phyloP scores from a whole-genome alignment of 2,797 vertebrate genomes.

The Manis crassicaudata region DNA sequence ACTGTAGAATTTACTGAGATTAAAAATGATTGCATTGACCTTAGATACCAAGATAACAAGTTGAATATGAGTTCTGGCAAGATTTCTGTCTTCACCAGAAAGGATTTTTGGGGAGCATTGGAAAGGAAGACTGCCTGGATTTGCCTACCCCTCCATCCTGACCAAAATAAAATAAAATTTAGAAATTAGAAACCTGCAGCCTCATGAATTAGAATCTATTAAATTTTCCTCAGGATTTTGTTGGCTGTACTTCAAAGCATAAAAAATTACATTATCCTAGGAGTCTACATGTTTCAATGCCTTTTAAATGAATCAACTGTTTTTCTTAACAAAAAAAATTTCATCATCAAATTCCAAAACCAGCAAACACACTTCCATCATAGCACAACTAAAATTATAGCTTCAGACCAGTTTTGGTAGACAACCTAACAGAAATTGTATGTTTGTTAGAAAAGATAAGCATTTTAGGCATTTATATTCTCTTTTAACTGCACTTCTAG shows the following conservation, averaged over 20 bases:
- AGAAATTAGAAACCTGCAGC: conserved; percentile 32
- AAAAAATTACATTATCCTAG: neutral
- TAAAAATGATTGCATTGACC: conserved; percentile 36
- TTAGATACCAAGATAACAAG: conserved; percentile 39
- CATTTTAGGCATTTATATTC: neutral
- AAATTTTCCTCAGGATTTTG: neutral
- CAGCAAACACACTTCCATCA: conserved; percentile 13
- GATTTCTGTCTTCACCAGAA: conserved; percentile 15
- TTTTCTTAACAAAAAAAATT: conserved; percentile 29
- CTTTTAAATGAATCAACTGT: conserved; percentile 35
- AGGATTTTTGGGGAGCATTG: neutral
- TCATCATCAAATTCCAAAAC: conserved; percentile 39
- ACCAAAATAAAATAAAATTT: conserved; percentile 2
- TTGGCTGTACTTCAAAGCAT: neutral
- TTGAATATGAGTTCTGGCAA: neutral
- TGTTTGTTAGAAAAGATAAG: neutral
- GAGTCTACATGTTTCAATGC: neutral
- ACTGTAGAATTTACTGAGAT: conserved; percentile 13
- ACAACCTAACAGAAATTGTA: neutral
- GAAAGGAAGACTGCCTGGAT: conserved; percentile 20
- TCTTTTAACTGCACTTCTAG: neutral
- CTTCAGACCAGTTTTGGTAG: neutral
- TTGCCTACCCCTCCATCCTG: neutral
- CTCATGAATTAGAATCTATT: conserved; percentile 33
- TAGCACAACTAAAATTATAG: neutral